Percentiles rank a stretch among this genome's conserved stretches.
Conservation (phyloP, 2,888 invertebrate genomes). For the Danaus chrysippus region DNA sequence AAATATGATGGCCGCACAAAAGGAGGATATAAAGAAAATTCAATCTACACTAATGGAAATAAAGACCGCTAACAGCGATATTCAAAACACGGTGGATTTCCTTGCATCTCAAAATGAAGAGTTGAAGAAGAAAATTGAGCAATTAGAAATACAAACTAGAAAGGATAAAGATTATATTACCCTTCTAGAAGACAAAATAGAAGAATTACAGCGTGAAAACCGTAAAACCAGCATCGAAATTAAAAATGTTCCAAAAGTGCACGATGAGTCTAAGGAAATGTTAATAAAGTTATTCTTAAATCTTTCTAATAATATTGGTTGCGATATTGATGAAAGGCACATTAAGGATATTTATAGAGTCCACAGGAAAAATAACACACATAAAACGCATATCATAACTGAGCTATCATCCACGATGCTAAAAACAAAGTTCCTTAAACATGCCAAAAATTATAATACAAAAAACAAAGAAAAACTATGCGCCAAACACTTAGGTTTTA, state of each 20-base stretch:
- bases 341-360: constrained; percentile 15
- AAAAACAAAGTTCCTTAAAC: constrained; percentile 9
- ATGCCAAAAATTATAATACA: constrained; percentile 5
- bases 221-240: constrained; percentile 2
- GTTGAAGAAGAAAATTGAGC: constrained; percentile 6
- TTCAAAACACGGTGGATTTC: not conserved
- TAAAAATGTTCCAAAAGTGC: not conserved
- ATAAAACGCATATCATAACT: constrained; percentile 3
- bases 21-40: constrained; percentile 8
- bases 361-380: not conserved
- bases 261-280: not conserved
- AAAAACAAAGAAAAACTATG: constrained; percentile 6
- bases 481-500: constrained; percentile 7
- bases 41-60: constrained; percentile 9
- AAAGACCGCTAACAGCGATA: not conserved
- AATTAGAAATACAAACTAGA: constrained; percentile 3
- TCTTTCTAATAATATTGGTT: not conserved
- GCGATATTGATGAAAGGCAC: not conserved
- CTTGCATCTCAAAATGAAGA: not conserved
- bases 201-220: constrained; percentile 6
- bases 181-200: constrained; percentile 5
- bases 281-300: not conserved
- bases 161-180: constrained; percentile 2
- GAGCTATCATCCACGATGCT: constrained; percentile 14
- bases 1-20: constrained; percentile 2